Conservation (phyloP, 2,797 vertebrate genomes). For the Synaphobranchus kaupii region DNA sequence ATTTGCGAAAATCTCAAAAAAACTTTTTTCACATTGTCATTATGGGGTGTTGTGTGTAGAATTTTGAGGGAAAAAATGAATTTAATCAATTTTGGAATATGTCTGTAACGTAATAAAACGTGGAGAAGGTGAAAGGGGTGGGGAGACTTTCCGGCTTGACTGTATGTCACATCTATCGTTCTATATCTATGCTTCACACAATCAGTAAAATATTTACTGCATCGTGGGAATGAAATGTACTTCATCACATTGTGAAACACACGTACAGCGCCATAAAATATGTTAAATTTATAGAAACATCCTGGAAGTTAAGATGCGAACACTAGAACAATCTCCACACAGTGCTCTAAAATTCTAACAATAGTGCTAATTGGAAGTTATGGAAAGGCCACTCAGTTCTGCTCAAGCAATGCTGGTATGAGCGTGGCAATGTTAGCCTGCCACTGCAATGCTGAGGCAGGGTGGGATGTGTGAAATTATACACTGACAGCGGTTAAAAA, state of each 20-base stretch:
- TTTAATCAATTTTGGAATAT: too few relatives aligned
- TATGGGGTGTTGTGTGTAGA: too few relatives aligned
- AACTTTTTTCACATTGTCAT: too few relatives aligned
- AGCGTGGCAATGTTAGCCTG: background rate
- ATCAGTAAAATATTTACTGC: background rate
- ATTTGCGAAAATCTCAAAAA: too few relatives aligned
- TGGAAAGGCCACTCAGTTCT: conserved; percentile 16
- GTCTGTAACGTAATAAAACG: too few relatives aligned
- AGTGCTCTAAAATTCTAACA: conserved; percentile 11
- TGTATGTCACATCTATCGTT: too few relatives aligned
- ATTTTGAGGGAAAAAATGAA: too few relatives aligned
- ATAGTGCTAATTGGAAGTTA: conserved; percentile 39
- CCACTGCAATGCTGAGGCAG: conserved; percentile 17
- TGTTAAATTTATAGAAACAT: background rate
- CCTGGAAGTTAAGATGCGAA: background rate
- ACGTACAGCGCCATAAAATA: background rate
- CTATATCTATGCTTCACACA: too few relatives aligned
- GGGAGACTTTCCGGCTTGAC: too few relatives aligned
- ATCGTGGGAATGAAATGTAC: background rate
- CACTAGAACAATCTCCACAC: background rate
- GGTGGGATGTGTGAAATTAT: conserved; percentile 23
- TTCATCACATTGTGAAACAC: background rate
- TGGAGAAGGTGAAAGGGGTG: too few relatives aligned
- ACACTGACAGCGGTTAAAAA: conserved; percentile 35
- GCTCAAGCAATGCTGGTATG: background rate